These are phyloP conservation scores for Amniataba percoides DNA, from an alignment of 2,797 vertebrate genomes.

Conservation along the genomic window DNA sequence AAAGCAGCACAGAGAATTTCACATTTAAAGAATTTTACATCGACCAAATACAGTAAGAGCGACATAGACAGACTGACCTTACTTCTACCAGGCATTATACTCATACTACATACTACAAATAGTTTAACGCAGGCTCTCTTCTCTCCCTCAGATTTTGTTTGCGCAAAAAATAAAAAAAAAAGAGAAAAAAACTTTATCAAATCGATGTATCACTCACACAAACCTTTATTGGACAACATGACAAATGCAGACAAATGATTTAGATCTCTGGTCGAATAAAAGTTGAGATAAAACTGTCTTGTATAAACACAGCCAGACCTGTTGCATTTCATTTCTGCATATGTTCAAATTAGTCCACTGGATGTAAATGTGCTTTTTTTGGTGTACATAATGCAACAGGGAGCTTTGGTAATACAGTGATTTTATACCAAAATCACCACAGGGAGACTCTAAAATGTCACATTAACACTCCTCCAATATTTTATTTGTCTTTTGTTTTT, in stretches of 20 bases:
- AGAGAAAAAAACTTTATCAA: background rate
- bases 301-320: background rate
- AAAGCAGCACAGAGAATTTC: background rate
- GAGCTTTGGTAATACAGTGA: background rate
- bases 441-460: background rate
- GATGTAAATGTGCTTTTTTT: background rate
- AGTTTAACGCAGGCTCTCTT: too few species aligned
- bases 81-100: background rate
- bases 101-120: too few species aligned
- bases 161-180: too few species aligned
- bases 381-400: background rate
- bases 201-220: too few species aligned
- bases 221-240: background rate
- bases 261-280: background rate
- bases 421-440: background rate
- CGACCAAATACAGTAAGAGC: background rate
- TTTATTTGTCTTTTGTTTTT: background rate
- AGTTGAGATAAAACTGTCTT: background rate
- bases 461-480: background rate
- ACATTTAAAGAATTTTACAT: background rate
- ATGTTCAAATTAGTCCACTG: background rate
- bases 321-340: slow-evolving; percentile 6
- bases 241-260: background rate
- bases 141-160: background rate
- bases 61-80: background rate